Evolutionary conservation across 2,888 invertebrate species (phyloP).

Genomic region (Meteorus colon): DNA sequence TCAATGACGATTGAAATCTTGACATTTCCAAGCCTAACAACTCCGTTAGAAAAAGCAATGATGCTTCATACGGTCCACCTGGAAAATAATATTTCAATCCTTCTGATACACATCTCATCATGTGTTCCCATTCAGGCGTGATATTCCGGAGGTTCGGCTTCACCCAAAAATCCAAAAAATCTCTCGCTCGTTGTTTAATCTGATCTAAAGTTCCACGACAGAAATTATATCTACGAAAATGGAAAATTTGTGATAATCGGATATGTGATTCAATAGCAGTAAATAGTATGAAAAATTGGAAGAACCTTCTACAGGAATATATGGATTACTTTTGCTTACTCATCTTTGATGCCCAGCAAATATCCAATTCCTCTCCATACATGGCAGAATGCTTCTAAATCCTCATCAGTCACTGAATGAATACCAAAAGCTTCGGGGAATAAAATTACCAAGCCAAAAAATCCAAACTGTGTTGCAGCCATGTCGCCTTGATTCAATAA

Average conservation of each 20-base stretch:
- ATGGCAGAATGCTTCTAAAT: conserved; percentile 75
- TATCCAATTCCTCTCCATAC: conserved; percentile 76
- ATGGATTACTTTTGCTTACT: conserved; percentile 53
- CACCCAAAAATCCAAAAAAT: conserved; percentile 63
- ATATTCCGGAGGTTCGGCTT: conserved; percentile 66
- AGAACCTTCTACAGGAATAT: not conserved
- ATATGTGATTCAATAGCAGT: not conserved
- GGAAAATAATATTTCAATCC: conserved; percentile 66
- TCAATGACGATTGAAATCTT: conserved; percentile 55
- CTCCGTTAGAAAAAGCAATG: conserved; percentile 63
- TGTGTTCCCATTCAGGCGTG: conserved; percentile 71
- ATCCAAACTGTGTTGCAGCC: conserved; percentile 75
- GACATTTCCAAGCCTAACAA: conserved; percentile 62
- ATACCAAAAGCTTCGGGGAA: conserved; percentile 73
- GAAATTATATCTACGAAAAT: conserved; percentile 66
- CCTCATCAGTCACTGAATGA: conserved; percentile 68
- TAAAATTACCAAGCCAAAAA: conserved; percentile 73
- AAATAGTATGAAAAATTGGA: not conserved
- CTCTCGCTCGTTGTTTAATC: conserved; percentile 60
- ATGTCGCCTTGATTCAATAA: conserved; percentile 75
- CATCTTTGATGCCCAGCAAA: conserved; percentile 73
- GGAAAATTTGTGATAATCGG: not conserved
- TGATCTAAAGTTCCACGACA: conserved; percentile 68
- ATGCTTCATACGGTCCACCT: conserved; percentile 58
- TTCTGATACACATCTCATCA: conserved; percentile 68